Percentiles rank a stretch among this genome's conserved stretches.
These are phyloP conservation scores for Ophonus ardosiacus DNA, from an alignment of 2,888 invertebrate species.

Conservation along the genomic window DNA sequence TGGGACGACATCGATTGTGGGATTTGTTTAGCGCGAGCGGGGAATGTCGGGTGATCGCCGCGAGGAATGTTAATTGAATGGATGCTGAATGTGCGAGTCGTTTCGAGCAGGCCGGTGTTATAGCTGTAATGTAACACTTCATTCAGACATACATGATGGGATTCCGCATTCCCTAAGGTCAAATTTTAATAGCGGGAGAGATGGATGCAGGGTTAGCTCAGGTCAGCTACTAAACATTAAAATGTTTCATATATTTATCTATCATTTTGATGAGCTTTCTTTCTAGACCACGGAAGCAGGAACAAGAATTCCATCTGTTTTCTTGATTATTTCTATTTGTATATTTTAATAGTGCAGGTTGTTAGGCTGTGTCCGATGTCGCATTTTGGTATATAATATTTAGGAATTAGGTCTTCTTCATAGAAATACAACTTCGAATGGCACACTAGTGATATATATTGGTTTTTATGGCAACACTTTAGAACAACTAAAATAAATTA, in stretches of 20 bases:
- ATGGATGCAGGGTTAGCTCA: background rate
- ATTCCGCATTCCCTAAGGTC: background rate
- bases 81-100: slow-evolving; percentile 34
- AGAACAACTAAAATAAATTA: too few species aligned
- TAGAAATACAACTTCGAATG: too few species aligned
- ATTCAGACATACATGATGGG: background rate
- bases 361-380: too few species aligned
- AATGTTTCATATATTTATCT: background rate
- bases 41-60: slow-evolving; percentile 22
- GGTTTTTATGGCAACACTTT: too few species aligned
- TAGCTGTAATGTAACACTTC: slow-evolving; percentile 24
- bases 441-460: too few species aligned
- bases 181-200: background rate
- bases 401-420: too few species aligned
- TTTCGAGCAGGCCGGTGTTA: slow-evolving; percentile 6
- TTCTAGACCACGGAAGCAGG: too few species aligned
- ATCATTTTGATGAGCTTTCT: background rate
- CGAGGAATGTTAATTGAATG: slow-evolving; percentile 46
- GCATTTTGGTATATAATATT: too few species aligned
- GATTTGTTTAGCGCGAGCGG: slow-evolving; percentile 12
- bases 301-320: too few species aligned
- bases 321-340: too few species aligned
- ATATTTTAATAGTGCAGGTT: too few species aligned
- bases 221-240: too few species aligned
- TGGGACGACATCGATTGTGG: slow-evolving; percentile 54